Evolutionary conservation across 2,797 vertebrate genomes (phyloP).

Genomic region (Spinus pinus): DNA sequence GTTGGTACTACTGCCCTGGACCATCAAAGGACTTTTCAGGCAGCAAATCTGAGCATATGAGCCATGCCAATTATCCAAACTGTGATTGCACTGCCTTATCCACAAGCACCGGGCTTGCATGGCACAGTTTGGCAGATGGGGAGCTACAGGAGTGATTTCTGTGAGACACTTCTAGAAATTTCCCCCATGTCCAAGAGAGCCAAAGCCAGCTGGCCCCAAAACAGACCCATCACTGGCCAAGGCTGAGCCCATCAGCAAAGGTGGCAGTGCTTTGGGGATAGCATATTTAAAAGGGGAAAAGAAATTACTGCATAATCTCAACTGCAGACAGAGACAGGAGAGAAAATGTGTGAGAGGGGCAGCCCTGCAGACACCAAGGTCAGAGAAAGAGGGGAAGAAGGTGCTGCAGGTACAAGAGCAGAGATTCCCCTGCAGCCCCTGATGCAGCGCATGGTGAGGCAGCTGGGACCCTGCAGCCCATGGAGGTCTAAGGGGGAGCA

Average conservation of each 20-base stretch:
- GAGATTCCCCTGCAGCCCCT: not conserved
- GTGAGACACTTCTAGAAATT: not conserved
- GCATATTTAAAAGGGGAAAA: not conserved
- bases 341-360: not conserved
- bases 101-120: not conserved
- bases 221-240: not conserved
- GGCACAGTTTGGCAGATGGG: not conserved
- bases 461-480: not conserved
- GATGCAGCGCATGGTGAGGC: not conserved
- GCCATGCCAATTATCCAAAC: not conserved
- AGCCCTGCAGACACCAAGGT: not conserved
- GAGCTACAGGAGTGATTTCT: not conserved
- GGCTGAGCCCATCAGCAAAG: accelerated
- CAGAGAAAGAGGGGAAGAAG: not conserved
- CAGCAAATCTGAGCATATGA: not conserved
- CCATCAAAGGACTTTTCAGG: not conserved
- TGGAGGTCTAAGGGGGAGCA: not conserved
- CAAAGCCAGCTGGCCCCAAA: not conserved
- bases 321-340: not conserved
- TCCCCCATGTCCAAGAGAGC: not conserved
- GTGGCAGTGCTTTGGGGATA: not conserved
- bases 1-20: not conserved
- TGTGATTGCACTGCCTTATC: accelerated
- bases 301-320: not conserved
- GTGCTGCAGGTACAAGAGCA: not conserved